These are phyloP conservation scores for Akabosia matsudoensis DNA, from an alignment of 1,140 invertebrate species.

Conservation along the genomic window DNA sequence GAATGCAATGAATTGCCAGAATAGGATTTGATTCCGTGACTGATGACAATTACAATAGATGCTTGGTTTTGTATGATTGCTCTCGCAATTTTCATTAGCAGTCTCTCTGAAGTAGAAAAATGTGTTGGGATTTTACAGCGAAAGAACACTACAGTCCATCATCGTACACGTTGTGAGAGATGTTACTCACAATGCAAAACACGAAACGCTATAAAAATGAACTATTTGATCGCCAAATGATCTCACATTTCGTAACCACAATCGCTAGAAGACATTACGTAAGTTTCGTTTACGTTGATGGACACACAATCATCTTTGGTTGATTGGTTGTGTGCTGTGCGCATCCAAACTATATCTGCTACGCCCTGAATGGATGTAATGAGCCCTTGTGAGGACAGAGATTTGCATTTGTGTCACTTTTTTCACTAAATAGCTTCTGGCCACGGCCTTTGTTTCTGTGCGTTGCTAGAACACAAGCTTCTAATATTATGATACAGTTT, in stretches of 20 bases:
- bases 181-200: background rate
- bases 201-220: constrained; percentile 4
- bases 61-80: constrained; percentile 11
- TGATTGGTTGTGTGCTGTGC: too few relatives aligned
- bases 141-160: background rate
- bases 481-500: too few relatives aligned
- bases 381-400: too few relatives aligned
- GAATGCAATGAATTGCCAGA: background rate
- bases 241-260: background rate
- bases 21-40: constrained; percentile 8
- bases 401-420: too few relatives aligned
- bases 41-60: constrained; percentile 4
- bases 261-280: too few relatives aligned
- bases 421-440: background rate
- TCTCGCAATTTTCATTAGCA: constrained; percentile 19
- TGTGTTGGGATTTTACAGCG: background rate
- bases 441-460: background rate
- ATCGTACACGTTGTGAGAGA: background rate
- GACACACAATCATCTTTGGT: too few relatives aligned
- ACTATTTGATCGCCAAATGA: constrained; percentile 14
- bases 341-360: background rate
- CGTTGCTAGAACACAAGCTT: too few relatives aligned
- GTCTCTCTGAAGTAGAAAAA: too few relatives aligned
- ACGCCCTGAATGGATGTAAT: too few relatives aligned
- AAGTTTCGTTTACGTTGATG: background rate